Evolutionary conservation across 2,113 vertebrate species (phyloP), one percentile per base, ranked within the genome.

Genomic region (Nannospalax galili): DNA sequence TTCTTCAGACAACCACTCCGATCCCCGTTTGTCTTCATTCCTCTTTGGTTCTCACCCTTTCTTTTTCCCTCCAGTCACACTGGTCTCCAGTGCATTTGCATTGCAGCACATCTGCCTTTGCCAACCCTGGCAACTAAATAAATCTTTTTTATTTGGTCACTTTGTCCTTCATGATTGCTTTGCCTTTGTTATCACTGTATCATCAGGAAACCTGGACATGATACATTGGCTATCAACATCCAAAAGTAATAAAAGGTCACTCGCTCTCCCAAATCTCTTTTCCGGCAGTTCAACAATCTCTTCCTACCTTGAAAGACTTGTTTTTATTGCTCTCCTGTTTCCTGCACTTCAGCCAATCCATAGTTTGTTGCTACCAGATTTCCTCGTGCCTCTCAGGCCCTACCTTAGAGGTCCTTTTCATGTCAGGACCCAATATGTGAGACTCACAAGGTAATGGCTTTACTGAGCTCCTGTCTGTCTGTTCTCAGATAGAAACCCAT

Each of bases 221-320:
- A 97, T 91, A 77, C 92, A 94, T 81, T 93, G 96, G 96, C 97
- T 96, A 75, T 42, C 67, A 77, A 35, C 88, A 92, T 94, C 93
- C 95, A 96, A 98, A 98, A 96, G 95, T 96, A 97, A 97, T 98
- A 98, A 98, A 98, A 97, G 91, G 89, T 88, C 81, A 78, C 89
- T 88, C 81, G 78, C 89, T 96, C 97, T 97, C 73, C 79, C 92
- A 96, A 95, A 96, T 82, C 62, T 80, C 72, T 97, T 96, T 92
- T 12, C 97, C 58, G 11, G 82, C 84, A 95, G 88, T 97, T 97
- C 96, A 95, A 94, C 65, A 52, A 74, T 87, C 81, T 97, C 95
- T 97, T 97, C 80, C 91, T 85, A 80, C 96, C 90, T 97, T 52
- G 89, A 98, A 97, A 97, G 72, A n/a, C 77, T 85, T 67, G 35